Evolutionary conservation across 1,140 invertebrate genomes (phyloP).

Genomic region (Mercenaria mercenaria): DNA sequence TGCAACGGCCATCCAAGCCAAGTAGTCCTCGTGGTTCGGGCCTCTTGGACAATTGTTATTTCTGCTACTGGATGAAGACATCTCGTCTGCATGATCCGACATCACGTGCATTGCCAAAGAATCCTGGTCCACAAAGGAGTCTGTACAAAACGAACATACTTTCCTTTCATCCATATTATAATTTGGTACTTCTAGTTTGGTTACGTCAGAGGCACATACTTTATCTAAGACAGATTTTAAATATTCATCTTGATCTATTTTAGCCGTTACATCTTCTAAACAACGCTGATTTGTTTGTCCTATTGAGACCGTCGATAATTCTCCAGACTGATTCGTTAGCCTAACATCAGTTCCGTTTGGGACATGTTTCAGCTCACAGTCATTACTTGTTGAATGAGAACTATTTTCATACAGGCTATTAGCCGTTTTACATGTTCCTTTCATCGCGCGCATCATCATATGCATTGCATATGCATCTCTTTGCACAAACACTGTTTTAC

Average conservation of each 20-base stretch:
- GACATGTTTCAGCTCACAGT: background rate
- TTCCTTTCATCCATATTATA: conserved; percentile 29
- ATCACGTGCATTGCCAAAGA: conserved; percentile 70
- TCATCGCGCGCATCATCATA: conserved; percentile 79
- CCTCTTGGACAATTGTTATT: conserved; percentile 6
- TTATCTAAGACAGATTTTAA: conserved; percentile 61
- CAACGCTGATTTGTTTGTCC: conserved; percentile 12
- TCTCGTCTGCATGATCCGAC: conserved; percentile 63
- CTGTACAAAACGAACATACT: conserved; percentile 55
- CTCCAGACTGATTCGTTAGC: background rate
- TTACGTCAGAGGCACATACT: conserved; percentile 8
- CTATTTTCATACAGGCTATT: background rate
- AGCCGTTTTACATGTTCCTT: conserved; percentile 70
- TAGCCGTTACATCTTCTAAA: conserved; percentile 54
- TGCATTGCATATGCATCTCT: conserved; percentile 80
- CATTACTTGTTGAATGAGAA: background rate
- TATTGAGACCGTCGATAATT: too few relatives aligned
- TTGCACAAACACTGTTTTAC: conserved; percentile 72
- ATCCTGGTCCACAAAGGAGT: conserved; percentile 60
- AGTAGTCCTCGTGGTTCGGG: background rate
- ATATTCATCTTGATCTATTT: conserved; percentile 62
- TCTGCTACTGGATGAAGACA: background rate
- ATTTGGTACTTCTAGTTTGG: background rate
- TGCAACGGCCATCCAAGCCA: background rate
- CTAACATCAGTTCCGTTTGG: background rate